Evolutionary conservation across 2,113 vertebrate species (phyloP).

Genomic region (Dromaius novaehollandiae): DNA sequence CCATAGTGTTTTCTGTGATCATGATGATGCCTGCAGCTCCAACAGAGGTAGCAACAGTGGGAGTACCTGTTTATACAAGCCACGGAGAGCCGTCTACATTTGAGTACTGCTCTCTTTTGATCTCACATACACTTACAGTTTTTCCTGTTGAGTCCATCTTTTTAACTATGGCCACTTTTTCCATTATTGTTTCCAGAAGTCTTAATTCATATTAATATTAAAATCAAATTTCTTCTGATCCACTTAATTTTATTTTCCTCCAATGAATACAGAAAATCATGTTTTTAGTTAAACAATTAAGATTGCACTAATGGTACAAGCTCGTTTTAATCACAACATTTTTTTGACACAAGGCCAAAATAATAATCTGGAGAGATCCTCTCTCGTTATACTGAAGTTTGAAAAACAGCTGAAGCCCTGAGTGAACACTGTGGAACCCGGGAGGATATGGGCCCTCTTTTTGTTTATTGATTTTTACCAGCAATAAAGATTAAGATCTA

Average conservation of each 20-base stretch:
- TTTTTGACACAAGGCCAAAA: conserved; percentile 28
- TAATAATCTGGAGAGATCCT: neutral
- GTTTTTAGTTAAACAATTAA: conserved; percentile 1
- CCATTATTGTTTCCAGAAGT: neutral
- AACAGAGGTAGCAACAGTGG: conserved; percentile 46
- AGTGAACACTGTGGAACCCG: neutral
- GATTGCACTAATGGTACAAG: neutral
- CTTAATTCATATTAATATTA: neutral
- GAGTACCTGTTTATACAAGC: conserved; percentile 67
- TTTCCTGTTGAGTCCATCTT: neutral
- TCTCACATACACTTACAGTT: conserved; percentile 2
- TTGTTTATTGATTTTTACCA: conserved; percentile 1
- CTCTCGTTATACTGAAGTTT: neutral
- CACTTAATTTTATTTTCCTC: neutral
- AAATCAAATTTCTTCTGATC: neutral
- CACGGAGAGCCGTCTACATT: conserved; percentile 40
- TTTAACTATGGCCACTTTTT: neutral
- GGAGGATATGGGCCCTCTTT: neutral
- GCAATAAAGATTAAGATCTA: conserved; percentile 57
- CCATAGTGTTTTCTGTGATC: conserved; percentile 45
- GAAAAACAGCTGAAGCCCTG: neutral
- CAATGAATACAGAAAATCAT: neutral
- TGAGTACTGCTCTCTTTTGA: conserved; percentile 28
- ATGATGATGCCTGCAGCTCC: conserved; percentile 50
- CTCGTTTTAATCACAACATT: neutral